phyloP scores from a whole-genome alignment of 23 tunicate species.

The Halocynthia aurantium region DNA sequence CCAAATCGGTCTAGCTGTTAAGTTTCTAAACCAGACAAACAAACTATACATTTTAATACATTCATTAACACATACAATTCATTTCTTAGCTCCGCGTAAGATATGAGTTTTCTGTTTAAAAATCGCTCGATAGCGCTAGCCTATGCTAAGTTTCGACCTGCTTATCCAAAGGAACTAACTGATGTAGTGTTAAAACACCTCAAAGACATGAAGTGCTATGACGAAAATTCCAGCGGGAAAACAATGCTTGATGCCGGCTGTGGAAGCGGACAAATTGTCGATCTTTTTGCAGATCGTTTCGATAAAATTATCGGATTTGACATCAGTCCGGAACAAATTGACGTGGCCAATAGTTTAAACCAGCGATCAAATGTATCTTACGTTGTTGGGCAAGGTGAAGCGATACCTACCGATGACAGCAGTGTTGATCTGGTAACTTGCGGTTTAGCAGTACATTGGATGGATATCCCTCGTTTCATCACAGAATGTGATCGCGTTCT shows the following conservation, averaged over 20 bases:
- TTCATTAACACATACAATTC: too few species aligned
- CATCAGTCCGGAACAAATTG: background rate
- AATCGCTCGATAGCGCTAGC: too few species aligned
- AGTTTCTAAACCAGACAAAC: too few species aligned
- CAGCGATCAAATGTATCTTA: background rate
- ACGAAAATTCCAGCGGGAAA: too few species aligned
- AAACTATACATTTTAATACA: too few species aligned
- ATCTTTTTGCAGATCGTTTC: background rate
- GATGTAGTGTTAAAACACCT: too few species aligned
- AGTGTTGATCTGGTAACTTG: background rate
- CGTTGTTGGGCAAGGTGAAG: background rate
- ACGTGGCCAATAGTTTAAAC: background rate
- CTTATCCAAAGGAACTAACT: too few species aligned
- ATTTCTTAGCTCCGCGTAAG: too few species aligned
- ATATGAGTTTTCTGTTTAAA: too few species aligned
- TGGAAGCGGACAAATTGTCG: background rate
- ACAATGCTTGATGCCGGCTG: conserved; percentile 3
- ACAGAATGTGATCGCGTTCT: background rate
- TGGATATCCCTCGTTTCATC: background rate
- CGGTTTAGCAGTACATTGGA: background rate
- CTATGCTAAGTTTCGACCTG: too few species aligned
- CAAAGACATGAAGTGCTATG: too few species aligned
- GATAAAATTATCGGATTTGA: background rate
- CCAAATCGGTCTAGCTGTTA: too few species aligned
- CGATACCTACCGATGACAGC: background rate